These are phyloP conservation scores for Aleiodes testaceus DNA, from an alignment of 2,888 invertebrate genomes.

Conservation along the genomic window DNA sequence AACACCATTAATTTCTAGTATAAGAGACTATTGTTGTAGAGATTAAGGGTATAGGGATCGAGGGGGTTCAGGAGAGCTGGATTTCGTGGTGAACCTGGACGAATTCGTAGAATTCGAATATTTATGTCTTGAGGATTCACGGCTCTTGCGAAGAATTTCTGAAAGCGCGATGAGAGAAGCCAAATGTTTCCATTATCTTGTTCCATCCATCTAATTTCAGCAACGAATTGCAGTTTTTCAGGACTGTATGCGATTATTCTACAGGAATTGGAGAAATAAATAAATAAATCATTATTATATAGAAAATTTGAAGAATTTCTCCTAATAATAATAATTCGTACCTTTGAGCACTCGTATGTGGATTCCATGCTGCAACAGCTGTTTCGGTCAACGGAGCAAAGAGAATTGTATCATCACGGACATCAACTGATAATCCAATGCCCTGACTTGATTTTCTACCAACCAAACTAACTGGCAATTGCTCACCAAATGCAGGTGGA, in stretches of 20 bases:
- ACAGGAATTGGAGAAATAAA: slow-evolving; percentile 39
- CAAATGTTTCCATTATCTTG: slow-evolving; percentile 83
- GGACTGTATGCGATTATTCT: slow-evolving; percentile 84
- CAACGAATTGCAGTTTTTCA: slow-evolving; percentile 84
- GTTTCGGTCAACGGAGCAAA: slow-evolving; percentile 88
- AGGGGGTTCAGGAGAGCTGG: slow-evolving; percentile 39
- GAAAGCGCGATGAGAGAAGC: slow-evolving; percentile 84
- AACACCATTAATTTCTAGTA: background rate
- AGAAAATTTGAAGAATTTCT: background rate
- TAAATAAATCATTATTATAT: slow-evolving; percentile 1
- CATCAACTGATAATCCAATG: slow-evolving; percentile 82
- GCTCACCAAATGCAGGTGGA: slow-evolving; percentile 81
- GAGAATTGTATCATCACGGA: slow-evolving; percentile 82
- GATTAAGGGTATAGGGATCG: slow-evolving; percentile 46
- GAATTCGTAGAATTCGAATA: slow-evolving; percentile 81
- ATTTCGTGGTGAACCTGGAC: slow-evolving; percentile 49
- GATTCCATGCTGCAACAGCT: slow-evolving; percentile 87
- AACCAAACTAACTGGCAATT: slow-evolving; percentile 83
- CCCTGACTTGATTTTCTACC: slow-evolving; percentile 91
- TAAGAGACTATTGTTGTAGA: slow-evolving; percentile 58
- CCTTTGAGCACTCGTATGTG: slow-evolving; percentile 82
- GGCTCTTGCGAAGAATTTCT: slow-evolving; percentile 84
- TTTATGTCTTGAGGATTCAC: slow-evolving; percentile 82
- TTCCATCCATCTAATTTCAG: slow-evolving; percentile 82
- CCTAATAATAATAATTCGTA: slow-evolving; percentile 70